Percentiles rank a stretch among this genome's conserved stretches.
Conservation (phyloP, 2,888 invertebrate species). For the Latheticus oryzae region DNA sequence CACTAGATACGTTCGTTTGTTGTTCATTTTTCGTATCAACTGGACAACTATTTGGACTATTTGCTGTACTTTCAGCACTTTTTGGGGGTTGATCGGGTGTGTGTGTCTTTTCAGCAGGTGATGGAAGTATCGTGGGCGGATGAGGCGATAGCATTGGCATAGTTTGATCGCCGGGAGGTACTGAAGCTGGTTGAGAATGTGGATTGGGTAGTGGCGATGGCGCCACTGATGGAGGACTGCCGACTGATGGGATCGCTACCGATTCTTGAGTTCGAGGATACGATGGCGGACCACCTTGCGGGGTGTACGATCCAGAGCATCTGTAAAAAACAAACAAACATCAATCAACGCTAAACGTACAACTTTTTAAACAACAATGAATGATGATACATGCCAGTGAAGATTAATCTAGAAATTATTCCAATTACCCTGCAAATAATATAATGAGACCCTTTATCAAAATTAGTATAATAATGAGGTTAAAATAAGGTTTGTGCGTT, state of each 20-base stretch:
- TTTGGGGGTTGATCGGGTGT: conserved; percentile 48
- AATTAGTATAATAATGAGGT: conserved; percentile 22
- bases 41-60: conserved; percentile 51
- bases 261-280: conserved; percentile 72
- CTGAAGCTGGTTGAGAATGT: conserved; percentile 78
- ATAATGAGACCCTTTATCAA: conserved; percentile 5
- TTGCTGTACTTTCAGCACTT: conserved; percentile 53
- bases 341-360: too few species aligned
- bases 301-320: conserved; percentile 67
- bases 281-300: conserved; percentile 75
- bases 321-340: conserved; percentile 52
- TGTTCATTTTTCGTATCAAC: conserved; percentile 46
- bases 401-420: conserved; percentile 23
- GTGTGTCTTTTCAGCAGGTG: conserved; percentile 59
- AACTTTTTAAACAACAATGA: too few species aligned
- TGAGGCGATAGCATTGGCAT: conserved; percentile 82
- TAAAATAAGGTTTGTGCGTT: conserved; percentile 6
- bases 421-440: conserved; percentile 10
- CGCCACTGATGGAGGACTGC: conserved; percentile 71
- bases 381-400: conserved; percentile 21
- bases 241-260: conserved; percentile 71
- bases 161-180: conserved; percentile 73
- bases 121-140: conserved; percentile 67
- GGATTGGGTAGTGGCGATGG: conserved; percentile 77
- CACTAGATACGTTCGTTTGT: conserved; percentile 37